Evolutionary conservation across 2,888 invertebrate genomes (phyloP).

Genomic region (Thera britannica): DNA sequence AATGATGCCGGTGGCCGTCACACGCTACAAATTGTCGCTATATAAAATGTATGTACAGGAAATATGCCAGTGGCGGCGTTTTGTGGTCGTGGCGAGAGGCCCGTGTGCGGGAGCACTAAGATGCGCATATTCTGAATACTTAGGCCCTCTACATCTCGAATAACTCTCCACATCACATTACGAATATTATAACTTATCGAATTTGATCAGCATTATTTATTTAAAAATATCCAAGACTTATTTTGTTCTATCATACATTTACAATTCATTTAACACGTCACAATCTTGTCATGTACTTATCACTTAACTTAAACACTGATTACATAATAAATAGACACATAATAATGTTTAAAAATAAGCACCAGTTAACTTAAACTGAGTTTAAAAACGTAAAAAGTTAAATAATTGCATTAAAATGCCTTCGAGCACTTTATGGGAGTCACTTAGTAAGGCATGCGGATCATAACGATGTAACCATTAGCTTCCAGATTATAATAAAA

Average conservation of each 20-base stretch:
- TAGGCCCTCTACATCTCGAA: neutral
- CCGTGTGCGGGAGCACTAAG: too few relatives aligned
- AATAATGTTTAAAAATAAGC: constrained; percentile 50
- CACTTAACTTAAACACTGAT: constrained; percentile 41
- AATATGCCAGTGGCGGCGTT: too few relatives aligned
- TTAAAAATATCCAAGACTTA: constrained; percentile 12
- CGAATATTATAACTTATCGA: constrained; percentile 12
- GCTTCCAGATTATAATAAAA: neutral
- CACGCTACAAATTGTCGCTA: too few relatives aligned
- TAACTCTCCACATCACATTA: constrained; percentile 3
- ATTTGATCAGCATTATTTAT: constrained; percentile 9
- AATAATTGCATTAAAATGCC: constrained; percentile 29
- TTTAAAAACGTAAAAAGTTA: constrained; percentile 25
- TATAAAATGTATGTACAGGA: too few relatives aligned
- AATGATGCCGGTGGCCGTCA: too few relatives aligned
- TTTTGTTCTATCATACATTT: constrained; percentile 22
- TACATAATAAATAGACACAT: constrained; percentile 50
- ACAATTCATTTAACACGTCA: constrained; percentile 33
- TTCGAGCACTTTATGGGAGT: constrained; percentile 20
- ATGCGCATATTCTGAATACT: neutral
- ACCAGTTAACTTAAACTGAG: constrained; percentile 48
- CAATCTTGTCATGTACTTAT: constrained; percentile 48
- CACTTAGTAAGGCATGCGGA: constrained; percentile 22
- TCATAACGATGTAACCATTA: neutral
- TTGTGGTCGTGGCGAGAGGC: too few relatives aligned